Evolutionary conservation across 2,888 invertebrate species (phyloP), one percentile per base, ranked within the genome.

Genomic region (Colostygia pectinataria): DNA sequence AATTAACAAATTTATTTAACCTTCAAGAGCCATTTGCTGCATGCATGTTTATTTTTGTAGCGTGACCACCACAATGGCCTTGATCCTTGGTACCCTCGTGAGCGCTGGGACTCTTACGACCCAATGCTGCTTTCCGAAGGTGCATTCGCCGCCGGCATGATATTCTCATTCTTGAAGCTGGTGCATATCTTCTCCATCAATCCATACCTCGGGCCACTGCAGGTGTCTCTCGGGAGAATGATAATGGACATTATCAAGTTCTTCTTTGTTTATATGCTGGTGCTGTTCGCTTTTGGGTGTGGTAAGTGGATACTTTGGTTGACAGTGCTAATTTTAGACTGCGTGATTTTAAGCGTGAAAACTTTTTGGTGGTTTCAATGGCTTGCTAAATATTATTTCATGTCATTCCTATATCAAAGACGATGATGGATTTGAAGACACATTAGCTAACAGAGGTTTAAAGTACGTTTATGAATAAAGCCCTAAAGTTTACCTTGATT

Each of bases 141-240:
- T 37, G 96, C 98, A 29, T 99, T 99, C 78, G 98, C 98, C 0
- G 98, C 98, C 0, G 98, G 97, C 63, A 99, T 98, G 95, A 98
- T 99, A 68, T 98, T 97, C 83, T 97, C 97, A 55, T 98, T 97
- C 71, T 91, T 99, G 48, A 99, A 99, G 81, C 92, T 99, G 71
- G 98, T 99, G 12, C 98, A 98, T 81, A 97, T 98, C 75, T 98
- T 98, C 91, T 98, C 98, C 54, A 97, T 99, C 57, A 98, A 98
- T 87, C 98, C 98, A 0, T 97, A 99, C 81, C 91, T 99, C 64
- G 98, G 99, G 54, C 99, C 98, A 0, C 88, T 91, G 34, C 98
- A 98, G 85, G 98, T 99, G 42, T 98, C 98, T 0, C 88, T 99
- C 9, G 98, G 98, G 40, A 92, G 97, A 69, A 97, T 97, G 98